A percentile compares a stretch with the other conserved stretches of the same genome.
phyloP scores from a whole-genome alignment of 2,888 invertebrate species.

The Eledone cirrhosa region DNA sequence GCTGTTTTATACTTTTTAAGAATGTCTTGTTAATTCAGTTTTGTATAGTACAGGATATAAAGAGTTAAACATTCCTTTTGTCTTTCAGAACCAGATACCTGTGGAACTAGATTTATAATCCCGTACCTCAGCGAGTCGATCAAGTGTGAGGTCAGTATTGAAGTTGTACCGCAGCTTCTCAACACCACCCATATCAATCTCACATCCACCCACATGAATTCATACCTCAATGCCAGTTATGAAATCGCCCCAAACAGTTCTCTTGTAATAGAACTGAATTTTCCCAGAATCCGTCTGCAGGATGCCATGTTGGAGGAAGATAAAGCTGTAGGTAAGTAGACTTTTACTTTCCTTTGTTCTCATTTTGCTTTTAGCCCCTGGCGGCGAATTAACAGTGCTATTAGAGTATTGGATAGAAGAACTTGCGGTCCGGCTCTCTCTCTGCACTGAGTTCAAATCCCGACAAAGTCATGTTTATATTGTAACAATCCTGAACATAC shows the following conservation, averaged over 20 bases:
- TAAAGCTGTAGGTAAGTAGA: constrained; percentile 4
- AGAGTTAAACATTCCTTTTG: too few species aligned
- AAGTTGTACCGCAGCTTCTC: constrained; percentile 16
- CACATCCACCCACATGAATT: constrained; percentile 3
- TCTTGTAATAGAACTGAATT: background rate
- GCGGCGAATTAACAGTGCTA: too few species aligned
- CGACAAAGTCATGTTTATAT: too few species aligned
- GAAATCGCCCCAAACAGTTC: constrained; percentile 16
- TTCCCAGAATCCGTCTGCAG: background rate
- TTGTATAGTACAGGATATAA: too few species aligned
- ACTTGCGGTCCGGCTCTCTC: too few species aligned
- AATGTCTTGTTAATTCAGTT: too few species aligned
- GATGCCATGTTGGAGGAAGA: background rate
- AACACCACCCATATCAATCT: constrained; percentile 1
- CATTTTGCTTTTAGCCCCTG: too few species aligned
- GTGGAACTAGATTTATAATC: constrained; percentile 19
- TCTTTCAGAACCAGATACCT: constrained; percentile 22
- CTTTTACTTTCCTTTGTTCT: too few species aligned
- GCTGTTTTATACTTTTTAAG: too few species aligned
- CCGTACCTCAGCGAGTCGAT: constrained; percentile 11
- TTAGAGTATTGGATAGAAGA: too few species aligned
- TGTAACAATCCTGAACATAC: too few species aligned
- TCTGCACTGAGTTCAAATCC: too few species aligned
- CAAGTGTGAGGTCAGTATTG: constrained; percentile 5
- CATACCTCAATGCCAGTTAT: background rate